A percentile compares a stretch with the other conserved stretches of the same genome.
phyloP scores from a whole-genome alignment of 2,113 vertebrate genomes.

The Silurus meridionalis region DNA sequence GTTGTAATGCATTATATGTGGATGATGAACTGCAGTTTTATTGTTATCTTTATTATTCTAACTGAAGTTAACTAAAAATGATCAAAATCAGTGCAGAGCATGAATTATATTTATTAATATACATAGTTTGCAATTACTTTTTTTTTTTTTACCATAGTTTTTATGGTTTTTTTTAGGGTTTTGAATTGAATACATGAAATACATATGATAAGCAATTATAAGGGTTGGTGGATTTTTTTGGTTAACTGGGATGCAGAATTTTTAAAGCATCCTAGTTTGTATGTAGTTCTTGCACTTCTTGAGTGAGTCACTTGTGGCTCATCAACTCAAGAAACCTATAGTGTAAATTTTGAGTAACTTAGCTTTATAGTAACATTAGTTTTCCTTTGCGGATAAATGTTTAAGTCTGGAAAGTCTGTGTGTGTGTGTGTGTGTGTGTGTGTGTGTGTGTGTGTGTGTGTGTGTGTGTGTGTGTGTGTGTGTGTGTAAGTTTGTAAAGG shows the following conservation, averaged over 20 bases:
- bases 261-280: not conserved
- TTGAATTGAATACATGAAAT: not conserved
- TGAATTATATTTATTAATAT: not conserved
- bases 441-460: not conserved
- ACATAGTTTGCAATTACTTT: not conserved
- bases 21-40: not conserved
- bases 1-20: not conserved
- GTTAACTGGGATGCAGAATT: not conserved
- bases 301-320: not conserved
- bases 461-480: not conserved
- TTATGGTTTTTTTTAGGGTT: not conserved
- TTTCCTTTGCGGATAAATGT: not conserved
- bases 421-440: not conserved
- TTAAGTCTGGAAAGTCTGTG: not conserved
- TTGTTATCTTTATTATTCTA: not conserved
- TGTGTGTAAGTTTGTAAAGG: not conserved
- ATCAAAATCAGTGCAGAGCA: not conserved
- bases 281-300: not conserved
- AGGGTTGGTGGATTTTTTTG: not conserved
- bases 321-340: not conserved
- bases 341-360: not conserved
- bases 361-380: not conserved
- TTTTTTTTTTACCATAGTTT: not conserved
- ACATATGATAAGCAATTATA: not conserved
- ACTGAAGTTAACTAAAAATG: not conserved